A percentile compares a stretch with the other conserved stretches of the same genome.
Conservation (phyloP, 2,797 vertebrate genomes). For the Fundulus diaphanus region DNA sequence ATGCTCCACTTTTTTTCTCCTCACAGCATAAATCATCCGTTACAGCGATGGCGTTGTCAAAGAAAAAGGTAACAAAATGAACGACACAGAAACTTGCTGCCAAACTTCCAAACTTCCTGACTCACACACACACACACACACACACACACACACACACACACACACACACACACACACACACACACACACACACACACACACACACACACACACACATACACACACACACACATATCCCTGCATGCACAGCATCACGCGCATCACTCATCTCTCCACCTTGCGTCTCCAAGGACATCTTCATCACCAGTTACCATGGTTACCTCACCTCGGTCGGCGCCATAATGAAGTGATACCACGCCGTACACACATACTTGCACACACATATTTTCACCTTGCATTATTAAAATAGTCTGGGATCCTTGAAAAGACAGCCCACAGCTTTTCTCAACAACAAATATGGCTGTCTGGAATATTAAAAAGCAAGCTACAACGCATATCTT, state of each 20-base stretch:
- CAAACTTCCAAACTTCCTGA: slow-evolving; percentile 43
- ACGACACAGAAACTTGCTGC: slow-evolving; percentile 38
- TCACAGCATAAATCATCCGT: slow-evolving; percentile 83
- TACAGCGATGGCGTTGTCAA: slow-evolving; percentile 84
- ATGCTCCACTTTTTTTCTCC: slow-evolving; percentile 31
- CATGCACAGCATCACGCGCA: slow-evolving; percentile 45
- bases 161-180: slow-evolving; percentile 11
- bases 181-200: slow-evolving; percentile 12
- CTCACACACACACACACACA: slow-evolving; percentile 13
- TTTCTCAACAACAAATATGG: slow-evolving; percentile 14
- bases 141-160: slow-evolving; percentile 15
- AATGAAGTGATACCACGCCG: slow-evolving; percentile 49
- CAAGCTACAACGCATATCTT: slow-evolving; percentile 5
- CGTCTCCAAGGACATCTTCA: slow-evolving; percentile 75
- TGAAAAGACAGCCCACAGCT: slow-evolving; percentile 25
- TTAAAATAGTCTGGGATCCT: slow-evolving; percentile 52
- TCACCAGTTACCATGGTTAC: slow-evolving; percentile 80
- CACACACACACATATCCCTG: slow-evolving; percentile 10
- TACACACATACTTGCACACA: slow-evolving; percentile 20
- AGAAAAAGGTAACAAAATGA: slow-evolving; percentile 82
- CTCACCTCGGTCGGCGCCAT: slow-evolving; percentile 53
- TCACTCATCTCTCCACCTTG: slow-evolving; percentile 64
- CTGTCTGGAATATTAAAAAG: slow-evolving; percentile 20
- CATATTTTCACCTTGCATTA: slow-evolving; percentile 48
- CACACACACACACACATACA: slow-evolving; percentile 14